Conservation (phyloP, 2,113 vertebrate species). For the Myotis brandtii region DNA sequence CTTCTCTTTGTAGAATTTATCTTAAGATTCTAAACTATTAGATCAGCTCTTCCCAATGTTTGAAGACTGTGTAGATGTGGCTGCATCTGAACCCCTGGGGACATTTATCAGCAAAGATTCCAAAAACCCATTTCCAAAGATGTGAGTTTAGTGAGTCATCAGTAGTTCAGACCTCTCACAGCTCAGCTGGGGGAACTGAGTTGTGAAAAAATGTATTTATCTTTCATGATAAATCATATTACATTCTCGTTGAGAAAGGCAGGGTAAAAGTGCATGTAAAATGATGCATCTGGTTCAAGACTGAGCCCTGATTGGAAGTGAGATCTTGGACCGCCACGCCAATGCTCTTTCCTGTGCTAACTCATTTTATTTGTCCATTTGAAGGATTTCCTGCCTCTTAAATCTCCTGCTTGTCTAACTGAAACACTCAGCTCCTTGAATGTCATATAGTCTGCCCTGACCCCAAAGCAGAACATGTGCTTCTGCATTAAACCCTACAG, state of each 20-base stretch:
- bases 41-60: neutral
- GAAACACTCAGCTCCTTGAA: neutral
- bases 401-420: neutral
- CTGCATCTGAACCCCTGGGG: neutral
- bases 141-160: neutral
- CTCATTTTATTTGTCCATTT: neutral
- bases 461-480: neutral
- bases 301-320: neutral
- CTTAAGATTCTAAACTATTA: neutral
- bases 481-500: conserved; percentile 61
- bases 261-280: neutral
- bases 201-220: neutral
- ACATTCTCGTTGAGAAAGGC: neutral
- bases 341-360: neutral
- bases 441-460: neutral
- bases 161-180: neutral
- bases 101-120: neutral
- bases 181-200: neutral
- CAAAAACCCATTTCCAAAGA: neutral
- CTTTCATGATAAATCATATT: neutral
- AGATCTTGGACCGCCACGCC: rapidly evolving
- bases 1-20: neutral
- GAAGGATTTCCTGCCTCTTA: neutral
- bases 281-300: neutral
- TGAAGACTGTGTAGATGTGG: neutral